Evolutionary conservation across 2,797 vertebrate species (phyloP).

Genomic region (Apodemus agrarius): DNA sequence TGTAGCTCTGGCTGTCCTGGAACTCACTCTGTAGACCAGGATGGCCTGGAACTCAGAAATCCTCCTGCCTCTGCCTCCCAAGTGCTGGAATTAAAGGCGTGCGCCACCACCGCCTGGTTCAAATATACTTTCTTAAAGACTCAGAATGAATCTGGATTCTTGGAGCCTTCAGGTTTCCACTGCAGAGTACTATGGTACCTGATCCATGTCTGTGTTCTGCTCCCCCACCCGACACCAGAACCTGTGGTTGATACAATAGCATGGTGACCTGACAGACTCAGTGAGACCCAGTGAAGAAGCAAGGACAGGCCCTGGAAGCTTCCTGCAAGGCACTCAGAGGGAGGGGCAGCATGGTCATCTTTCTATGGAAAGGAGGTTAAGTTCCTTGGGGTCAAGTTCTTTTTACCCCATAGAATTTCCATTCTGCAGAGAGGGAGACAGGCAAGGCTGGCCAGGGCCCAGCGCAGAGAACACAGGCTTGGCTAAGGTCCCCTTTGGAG

Average conservation of each 20-base stretch:
- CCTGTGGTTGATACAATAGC: background rate
- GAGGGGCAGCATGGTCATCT: background rate
- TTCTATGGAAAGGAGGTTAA: background rate
- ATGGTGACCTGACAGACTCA: background rate
- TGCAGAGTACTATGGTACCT: background rate
- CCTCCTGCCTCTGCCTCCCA: too few relatives aligned
- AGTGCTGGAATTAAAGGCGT: too few relatives aligned
- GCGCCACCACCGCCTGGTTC: too few relatives aligned
- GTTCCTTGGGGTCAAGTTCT: background rate
- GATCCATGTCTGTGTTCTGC: background rate
- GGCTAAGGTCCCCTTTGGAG: background rate
- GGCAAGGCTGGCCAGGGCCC: fast-evolving
- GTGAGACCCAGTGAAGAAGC: background rate
- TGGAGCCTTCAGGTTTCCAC: background rate
- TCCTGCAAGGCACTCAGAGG: fast-evolving
- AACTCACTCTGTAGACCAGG: too few relatives aligned
- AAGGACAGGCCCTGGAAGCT: background rate
- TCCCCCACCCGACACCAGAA: background rate
- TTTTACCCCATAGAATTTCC: background rate
- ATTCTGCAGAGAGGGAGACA: background rate
- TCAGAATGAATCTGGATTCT: background rate
- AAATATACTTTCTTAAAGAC: background rate
- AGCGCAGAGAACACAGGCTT: background rate
- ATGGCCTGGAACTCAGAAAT: too few relatives aligned
- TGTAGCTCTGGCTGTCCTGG: too few relatives aligned